Evolutionary conservation across 2,797 vertebrate genomes (phyloP).

Genomic region (Sciaenops ocellatus): DNA sequence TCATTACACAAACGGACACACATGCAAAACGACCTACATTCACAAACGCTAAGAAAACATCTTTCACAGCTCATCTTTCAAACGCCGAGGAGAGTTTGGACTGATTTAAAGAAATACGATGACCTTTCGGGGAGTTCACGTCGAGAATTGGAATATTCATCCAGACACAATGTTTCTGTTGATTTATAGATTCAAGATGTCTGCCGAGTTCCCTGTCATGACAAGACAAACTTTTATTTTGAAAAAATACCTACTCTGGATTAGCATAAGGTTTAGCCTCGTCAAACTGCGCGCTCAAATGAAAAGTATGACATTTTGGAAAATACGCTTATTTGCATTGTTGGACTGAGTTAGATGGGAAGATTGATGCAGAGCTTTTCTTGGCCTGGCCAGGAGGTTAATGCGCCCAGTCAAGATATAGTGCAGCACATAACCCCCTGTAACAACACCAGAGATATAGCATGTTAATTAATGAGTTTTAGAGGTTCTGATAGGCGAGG

Average conservation of each 20-base stretch:
- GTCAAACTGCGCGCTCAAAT: background rate
- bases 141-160: background rate
- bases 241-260: too few species aligned
- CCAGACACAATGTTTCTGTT: background rate
- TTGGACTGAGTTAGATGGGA: background rate
- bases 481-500: background rate
- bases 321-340: background rate
- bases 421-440: background rate
- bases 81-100: slow-evolving; percentile 12
- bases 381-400: background rate
- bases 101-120: background rate
- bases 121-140: background rate
- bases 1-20: slow-evolving; percentile 71
- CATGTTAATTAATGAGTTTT: background rate
- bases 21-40: slow-evolving; percentile 55
- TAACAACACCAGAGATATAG: background rate
- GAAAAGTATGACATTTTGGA: background rate
- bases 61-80: slow-evolving; percentile 46
- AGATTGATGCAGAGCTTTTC: background rate
- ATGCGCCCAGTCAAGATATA: background rate
- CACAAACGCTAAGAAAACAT: slow-evolving; percentile 49
- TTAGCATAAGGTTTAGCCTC: background rate
- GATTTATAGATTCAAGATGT: too few species aligned
- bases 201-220: too few species aligned
- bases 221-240: too few species aligned